phyloP scores from a whole-genome alignment of 2,888 invertebrate species.

The Crocallis elinguaria region DNA sequence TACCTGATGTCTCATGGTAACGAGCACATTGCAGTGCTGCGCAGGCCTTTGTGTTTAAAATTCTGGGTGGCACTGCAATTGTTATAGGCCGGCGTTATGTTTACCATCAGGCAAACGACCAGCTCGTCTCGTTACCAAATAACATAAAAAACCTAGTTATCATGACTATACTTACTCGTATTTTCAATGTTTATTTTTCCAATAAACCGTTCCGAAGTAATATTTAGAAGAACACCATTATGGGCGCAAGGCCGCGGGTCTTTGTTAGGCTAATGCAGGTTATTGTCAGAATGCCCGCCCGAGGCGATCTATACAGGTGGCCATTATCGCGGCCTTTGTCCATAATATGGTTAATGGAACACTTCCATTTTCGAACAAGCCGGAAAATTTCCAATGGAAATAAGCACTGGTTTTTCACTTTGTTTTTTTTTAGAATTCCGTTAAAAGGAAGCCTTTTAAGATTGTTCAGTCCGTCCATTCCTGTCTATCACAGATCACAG shows the following conservation, averaged over 20 bases:
- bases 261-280: constrained; percentile 57
- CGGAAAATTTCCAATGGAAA: neutral
- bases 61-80: too few species aligned
- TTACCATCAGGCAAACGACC: too few species aligned
- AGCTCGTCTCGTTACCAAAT: neutral
- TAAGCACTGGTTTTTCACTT: neutral
- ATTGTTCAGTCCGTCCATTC: too few species aligned
- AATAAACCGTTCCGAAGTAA: constrained; percentile 14
- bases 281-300: constrained; percentile 44
- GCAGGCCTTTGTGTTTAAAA: too few species aligned
- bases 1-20: too few species aligned
- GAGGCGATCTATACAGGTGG: constrained; percentile 42
- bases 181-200: constrained; percentile 19
- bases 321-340: constrained; percentile 24
- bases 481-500: too few species aligned
- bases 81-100: too few species aligned
- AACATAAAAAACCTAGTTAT: neutral
- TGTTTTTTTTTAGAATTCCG: too few species aligned
- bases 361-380: constrained; percentile 23
- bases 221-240: constrained; percentile 29
- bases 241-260: constrained; percentile 27
- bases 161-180: neutral
- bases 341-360: constrained; percentile 28
- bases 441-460: too few species aligned
- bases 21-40: too few species aligned